These are phyloP conservation scores for Poecilia gillii DNA, from an alignment of 2,797 vertebrate species.

Conservation along the genomic window DNA sequence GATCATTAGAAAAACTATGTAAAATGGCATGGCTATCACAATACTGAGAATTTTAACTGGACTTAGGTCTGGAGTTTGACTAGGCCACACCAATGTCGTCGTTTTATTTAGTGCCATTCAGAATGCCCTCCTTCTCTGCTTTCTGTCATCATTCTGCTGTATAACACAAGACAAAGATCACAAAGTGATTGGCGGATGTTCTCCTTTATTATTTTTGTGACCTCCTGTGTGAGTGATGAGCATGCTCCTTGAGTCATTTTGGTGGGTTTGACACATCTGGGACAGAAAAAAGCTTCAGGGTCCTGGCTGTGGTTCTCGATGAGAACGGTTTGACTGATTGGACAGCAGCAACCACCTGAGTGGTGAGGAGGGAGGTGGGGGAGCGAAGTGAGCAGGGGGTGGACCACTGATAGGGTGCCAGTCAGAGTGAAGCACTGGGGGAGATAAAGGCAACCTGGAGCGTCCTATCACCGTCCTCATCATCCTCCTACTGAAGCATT, in stretches of 20 bases:
- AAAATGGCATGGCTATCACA: slow-evolving; percentile 75
- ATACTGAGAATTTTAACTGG: not conserved
- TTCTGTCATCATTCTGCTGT: not conserved
- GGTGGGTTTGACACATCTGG: not conserved
- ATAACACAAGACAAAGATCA: not conserved
- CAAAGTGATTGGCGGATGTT: not conserved
- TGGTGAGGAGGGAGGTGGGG: slow-evolving; percentile 64
- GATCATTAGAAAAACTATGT: slow-evolving; percentile 75
- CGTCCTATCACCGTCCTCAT: not conserved
- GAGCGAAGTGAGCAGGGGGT: slow-evolving; percentile 74
- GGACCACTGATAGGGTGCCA: slow-evolving; percentile 72
- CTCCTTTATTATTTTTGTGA: not conserved
- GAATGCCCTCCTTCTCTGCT: not conserved
- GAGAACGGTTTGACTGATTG: slow-evolving; percentile 70
- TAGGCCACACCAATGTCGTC: not conserved
- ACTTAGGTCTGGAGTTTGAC: not conserved
- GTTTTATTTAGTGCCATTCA: not conserved
- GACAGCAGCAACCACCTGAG: slow-evolving; percentile 25
- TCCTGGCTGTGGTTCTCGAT: slow-evolving; percentile 79
- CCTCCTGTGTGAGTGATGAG: not conserved
- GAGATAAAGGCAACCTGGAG: slow-evolving; percentile 41
- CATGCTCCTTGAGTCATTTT: not conserved
- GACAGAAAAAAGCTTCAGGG: slow-evolving; percentile 75
- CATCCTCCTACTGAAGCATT: slow-evolving; percentile 32
- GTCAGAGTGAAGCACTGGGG: slow-evolving; percentile 77